Evolutionary conservation across 2,888 invertebrate species (phyloP), one percentile per base, ranked within the genome.

Genomic region (Drosophila bunnanda): DNA sequence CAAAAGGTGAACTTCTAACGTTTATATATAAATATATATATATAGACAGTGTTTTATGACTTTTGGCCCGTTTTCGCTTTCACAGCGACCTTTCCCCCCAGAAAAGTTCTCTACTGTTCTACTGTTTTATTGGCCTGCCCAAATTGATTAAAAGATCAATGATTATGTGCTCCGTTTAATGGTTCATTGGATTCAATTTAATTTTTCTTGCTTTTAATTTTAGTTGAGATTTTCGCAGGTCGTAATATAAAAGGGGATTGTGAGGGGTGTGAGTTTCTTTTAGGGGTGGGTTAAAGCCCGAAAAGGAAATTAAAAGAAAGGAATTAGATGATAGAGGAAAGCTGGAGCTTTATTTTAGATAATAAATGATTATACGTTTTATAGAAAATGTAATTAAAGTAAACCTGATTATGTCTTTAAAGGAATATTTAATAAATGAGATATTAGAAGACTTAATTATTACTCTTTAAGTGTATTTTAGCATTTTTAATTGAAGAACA

Each of bases 101-200:
- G n/a, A 34, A 34, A 48, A 32, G 39, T 71, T 57, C 17, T 34
- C 4, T 43, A 25, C 25, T 25, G 25, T 25, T 39, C 10, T 43
- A n/a, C 57, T 25, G 53, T 55, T 72, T 74, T 74, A 72, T 83
- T 88, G 75, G 77, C 36, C 64, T 44, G 74, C 48, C 79, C 69
- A 82, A 85, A 89, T 85, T 85, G 85, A 85, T 88, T 89, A 85
- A 85, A 85, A 85, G 85, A 85, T 85, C 85, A 85, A 83, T 87
- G 85, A 85, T 85, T 78, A 86, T 77, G 76, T 70, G 75, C 76
- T 50, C 71, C 71, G 72, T 83, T 84, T 83, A 88, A 83, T 83
- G 83, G 80, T 77, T 79, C 87, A 77, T 73, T 87, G 87, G 79
- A 79, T 86, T 88, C 80, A 70, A 87, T 88, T 84, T 87, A 59